Base-by-base conservation (phyloP, 1,140 invertebrate genomes). In the Lordiphosa clarofinis region DNA sequence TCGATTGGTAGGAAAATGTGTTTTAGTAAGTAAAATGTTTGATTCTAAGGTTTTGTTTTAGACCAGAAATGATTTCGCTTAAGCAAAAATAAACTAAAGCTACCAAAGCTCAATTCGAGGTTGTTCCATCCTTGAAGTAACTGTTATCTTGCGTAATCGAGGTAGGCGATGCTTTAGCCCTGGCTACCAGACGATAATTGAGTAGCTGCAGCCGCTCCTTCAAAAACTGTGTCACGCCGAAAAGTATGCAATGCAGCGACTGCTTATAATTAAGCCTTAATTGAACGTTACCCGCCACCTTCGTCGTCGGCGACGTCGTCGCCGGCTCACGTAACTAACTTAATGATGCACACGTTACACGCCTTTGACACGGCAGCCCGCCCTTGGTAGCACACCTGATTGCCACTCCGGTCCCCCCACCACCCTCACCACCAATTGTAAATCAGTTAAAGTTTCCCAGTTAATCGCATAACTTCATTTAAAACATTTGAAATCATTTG, bases 261-360 rank as follows among this genome's bases (percentile, higher is more conserved):
- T 52, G 67, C 61, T 82, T 82, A 75, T 82, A 81, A 81, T 82
- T 81, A 75, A 60, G 58, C 59, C 75, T 66, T 79, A 79, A 79
- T 79, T 79, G 69, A 79, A 79, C 70, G 56, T 43, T 50, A 55
- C 55, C 61, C 44, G 6, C 28, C 28, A 8, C 5, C 24, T 1
- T 28, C 28, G 21, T 24, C 21, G 21, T 5, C 21, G 28, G 1
- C 28, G 2, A 7, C 28, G 28, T 31, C 28, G 28, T 31, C 28
- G 28, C 7, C 28, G 47, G 40, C 70, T 42, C 76, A 73, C 78
- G 76, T 71, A 68, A 68, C 67, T 59, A 70, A 82, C 58, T 76
- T 81, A 81, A 81, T 81, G 76, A 82, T 81, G 76, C 67, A 81
- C 73, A 72, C 76, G 76, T 44, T 64, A 64, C 62, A 72, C 46